Conservation (phyloP, 2,113 vertebrate genomes). For the Pelvicachromis taeniatus region DNA sequence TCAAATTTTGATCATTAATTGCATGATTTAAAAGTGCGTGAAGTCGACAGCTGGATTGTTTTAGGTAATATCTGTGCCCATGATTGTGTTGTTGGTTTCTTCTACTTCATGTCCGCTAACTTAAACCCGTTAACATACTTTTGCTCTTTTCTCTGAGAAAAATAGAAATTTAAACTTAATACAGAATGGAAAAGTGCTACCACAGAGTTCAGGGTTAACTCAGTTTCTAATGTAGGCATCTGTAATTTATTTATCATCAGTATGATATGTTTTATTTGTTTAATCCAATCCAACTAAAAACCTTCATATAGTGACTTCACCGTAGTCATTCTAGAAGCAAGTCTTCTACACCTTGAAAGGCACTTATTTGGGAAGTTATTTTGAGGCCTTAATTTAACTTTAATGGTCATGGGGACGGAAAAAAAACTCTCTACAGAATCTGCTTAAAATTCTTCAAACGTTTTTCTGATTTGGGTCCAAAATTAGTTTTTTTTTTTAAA, state of each 20-base stretch:
- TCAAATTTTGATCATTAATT: not conserved
- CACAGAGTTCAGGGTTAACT: fast-evolving
- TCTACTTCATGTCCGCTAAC: not conserved
- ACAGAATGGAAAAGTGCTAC: not conserved
- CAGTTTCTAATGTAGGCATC: not conserved
- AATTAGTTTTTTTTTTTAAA: not conserved
- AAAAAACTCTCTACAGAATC: not conserved
- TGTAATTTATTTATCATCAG: not conserved
- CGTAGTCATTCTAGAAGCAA: not conserved
- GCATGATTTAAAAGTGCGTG: not conserved
- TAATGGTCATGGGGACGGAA: not conserved
- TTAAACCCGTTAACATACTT: not conserved
- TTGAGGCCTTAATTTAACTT: not conserved
- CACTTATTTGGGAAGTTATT: not conserved
- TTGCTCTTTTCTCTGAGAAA: not conserved
- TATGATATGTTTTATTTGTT: not conserved
- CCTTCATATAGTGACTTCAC: not conserved
- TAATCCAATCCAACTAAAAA: not conserved
- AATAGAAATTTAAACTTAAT: not conserved
- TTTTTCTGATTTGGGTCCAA: not conserved
- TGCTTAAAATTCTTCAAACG: not conserved
- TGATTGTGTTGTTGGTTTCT: not conserved
- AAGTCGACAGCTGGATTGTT: not conserved
- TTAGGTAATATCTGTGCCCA: not conserved
- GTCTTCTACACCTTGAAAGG: not conserved